Evolutionary conservation across 2,797 vertebrate genomes (phyloP).

Genomic region (Eurystomus glaucurus): DNA sequence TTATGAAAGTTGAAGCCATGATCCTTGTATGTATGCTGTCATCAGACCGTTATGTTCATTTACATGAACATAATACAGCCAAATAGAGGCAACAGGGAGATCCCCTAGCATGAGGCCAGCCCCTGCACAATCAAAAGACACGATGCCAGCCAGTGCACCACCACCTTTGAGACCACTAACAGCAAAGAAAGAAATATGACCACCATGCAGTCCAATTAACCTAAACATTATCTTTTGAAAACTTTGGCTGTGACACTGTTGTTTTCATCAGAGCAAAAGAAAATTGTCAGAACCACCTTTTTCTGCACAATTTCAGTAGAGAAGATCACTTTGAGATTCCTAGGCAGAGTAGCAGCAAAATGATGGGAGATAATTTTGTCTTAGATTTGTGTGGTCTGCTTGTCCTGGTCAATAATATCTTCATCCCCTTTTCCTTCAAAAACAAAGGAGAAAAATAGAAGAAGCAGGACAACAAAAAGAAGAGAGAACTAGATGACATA

Average conservation of each 20-base stretch:
- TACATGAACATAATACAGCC: neutral
- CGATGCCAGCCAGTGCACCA: neutral
- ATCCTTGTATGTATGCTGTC: neutral
- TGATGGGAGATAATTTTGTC: neutral
- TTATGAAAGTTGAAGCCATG: neutral
- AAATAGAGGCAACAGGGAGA: neutral
- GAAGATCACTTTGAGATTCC: neutral
- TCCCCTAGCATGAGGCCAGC: rapidly evolving
- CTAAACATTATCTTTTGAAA: neutral
- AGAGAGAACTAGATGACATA: neutral
- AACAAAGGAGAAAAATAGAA: neutral
- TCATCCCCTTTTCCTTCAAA: neutral
- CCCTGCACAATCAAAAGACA: neutral
- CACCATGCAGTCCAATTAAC: neutral
- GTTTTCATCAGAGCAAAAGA: neutral
- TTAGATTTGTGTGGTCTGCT: neutral
- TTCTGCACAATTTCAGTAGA: neutral
- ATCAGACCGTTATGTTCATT: neutral
- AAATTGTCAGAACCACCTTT: rapidly evolving
- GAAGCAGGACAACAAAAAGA: neutral
- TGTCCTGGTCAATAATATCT: neutral
- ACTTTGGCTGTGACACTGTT: neutral
- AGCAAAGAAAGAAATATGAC: neutral
- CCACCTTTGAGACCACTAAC: neutral
- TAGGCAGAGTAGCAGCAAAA: neutral